Evolutionary conservation across 1,140 invertebrate genomes (phyloP).

Genomic region (Hermetia illucens): DNA sequence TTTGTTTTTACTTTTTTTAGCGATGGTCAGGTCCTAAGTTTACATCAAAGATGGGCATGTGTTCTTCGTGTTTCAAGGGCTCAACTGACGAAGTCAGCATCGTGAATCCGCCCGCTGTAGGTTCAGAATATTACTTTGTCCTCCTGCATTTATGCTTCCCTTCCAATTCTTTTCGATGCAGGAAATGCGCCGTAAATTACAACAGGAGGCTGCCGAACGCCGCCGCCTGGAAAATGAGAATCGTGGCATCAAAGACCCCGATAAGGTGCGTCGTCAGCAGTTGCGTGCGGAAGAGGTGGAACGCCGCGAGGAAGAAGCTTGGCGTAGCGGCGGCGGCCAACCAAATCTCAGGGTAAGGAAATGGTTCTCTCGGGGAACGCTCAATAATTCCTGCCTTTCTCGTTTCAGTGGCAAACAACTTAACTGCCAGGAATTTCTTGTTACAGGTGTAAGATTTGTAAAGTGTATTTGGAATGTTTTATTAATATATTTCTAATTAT

Average conservation of each 20-base stretch:
- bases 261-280: constrained; percentile 21
- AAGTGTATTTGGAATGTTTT: neutral
- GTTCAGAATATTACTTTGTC: too few relatives aligned
- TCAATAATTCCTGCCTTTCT: too few relatives aligned
- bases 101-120: neutral
- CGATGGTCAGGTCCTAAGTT: too few relatives aligned
- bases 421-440: too few relatives aligned
- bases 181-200: constrained; percentile 23
- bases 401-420: neutral
- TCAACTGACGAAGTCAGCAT: neutral
- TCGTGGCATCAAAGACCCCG: constrained; percentile 22
- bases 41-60: neutral
- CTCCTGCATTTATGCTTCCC: too few relatives aligned
- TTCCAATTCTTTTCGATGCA: too few relatives aligned
- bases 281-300: constrained; percentile 14
- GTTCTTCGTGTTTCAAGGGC: neutral
- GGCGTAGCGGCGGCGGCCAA: constrained; percentile 16
- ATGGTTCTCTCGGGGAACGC: too few relatives aligned
- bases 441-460: too few relatives aligned
- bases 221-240: constrained; percentile 21
- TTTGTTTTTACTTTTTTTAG: too few relatives aligned
- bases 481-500: too few relatives aligned
- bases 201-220: constrained; percentile 23
- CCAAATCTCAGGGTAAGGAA: constrained; percentile 14
- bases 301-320: constrained; percentile 18